Evolutionary conservation across 64 coral and sea anemone species (phyloP).

Genomic region (Pocillopora verrucosa): DNA sequence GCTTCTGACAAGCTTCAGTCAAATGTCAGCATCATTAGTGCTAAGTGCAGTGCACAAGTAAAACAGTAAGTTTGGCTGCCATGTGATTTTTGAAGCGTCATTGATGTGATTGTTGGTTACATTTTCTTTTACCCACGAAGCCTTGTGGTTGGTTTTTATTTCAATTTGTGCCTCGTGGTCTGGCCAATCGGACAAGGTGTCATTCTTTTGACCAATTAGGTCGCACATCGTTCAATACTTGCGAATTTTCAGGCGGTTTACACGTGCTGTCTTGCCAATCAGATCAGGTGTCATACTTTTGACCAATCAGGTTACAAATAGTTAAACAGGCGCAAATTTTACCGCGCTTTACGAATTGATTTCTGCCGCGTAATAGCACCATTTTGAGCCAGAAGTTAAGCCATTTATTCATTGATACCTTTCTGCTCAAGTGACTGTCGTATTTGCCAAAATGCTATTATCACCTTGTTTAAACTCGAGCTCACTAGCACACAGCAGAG

Average conservation of each 20-base stretch:
- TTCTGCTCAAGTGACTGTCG: too few relatives aligned
- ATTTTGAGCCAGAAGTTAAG: too few relatives aligned
- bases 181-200: too few relatives aligned
- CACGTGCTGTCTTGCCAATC: neutral
- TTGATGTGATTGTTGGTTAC: neutral
- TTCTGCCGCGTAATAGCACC: too few relatives aligned
- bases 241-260: neutral
- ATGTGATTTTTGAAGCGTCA: neutral
- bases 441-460: too few relatives aligned
- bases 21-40: constrained; percentile 91
- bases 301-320: too few relatives aligned
- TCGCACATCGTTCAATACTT: too few relatives aligned
- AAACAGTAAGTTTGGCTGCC: constrained; percentile 82
- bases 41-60: constrained; percentile 94
- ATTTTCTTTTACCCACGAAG: neutral
- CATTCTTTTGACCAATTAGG: neutral
- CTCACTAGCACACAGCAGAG: neutral
- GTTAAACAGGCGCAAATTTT: neutral
- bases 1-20: constrained; percentile 83
- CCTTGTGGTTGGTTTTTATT: neutral
- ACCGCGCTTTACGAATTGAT: too few relatives aligned
- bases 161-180: too few relatives aligned
- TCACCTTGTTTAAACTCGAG: neutral
- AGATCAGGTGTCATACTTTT: neutral
- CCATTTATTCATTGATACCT: too few relatives aligned